A percentile compares a stretch with the other conserved stretches of the same genome.
These are phyloP conservation scores for Phycodurus eques DNA, from an alignment of 2,113 vertebrate species.

Conservation along the genomic window DNA sequence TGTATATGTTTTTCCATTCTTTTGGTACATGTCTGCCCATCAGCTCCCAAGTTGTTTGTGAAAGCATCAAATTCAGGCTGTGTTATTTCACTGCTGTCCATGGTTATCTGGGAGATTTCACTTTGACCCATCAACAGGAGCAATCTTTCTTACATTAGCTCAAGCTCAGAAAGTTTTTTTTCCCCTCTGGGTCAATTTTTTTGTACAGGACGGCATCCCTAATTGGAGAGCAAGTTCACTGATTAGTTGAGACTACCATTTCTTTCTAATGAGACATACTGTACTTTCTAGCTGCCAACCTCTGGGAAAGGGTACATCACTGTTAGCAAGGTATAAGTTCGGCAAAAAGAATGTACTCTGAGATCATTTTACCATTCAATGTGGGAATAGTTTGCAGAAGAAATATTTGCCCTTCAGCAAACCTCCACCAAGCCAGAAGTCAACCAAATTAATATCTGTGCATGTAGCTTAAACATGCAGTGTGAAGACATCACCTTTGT, in stretches of 20 bases:
- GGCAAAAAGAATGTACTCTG: neutral
- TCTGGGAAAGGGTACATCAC: constrained; percentile 1
- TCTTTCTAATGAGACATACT: constrained; percentile 37
- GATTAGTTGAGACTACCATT: constrained; percentile 29
- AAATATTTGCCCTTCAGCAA: constrained; percentile 1
- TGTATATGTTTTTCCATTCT: constrained; percentile 13
- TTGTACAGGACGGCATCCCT: constrained; percentile 28
- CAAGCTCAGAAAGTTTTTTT: constrained; percentile 6
- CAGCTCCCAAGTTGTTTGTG: constrained; percentile 26
- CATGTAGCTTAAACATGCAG: neutral
- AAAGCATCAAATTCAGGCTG: constrained; percentile 25
- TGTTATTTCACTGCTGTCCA: constrained; percentile 22
- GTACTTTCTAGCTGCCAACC: neutral
- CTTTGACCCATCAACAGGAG: constrained; percentile 37
- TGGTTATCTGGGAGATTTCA: constrained; percentile 35
- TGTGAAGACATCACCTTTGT: neutral
- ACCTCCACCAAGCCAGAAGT: neutral
- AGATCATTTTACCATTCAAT: neutral
- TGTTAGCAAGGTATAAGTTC: neutral
- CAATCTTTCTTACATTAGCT: constrained; percentile 12
- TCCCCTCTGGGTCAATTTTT: constrained; percentile 23
- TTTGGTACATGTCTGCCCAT: constrained; percentile 14
- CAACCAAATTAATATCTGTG: neutral
- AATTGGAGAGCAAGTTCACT: constrained; percentile 44
- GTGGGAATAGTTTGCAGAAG: neutral